These are phyloP conservation scores for Muntiacus reevesi DNA, from an alignment of 2,113 vertebrate species.

Conservation along the genomic window DNA sequence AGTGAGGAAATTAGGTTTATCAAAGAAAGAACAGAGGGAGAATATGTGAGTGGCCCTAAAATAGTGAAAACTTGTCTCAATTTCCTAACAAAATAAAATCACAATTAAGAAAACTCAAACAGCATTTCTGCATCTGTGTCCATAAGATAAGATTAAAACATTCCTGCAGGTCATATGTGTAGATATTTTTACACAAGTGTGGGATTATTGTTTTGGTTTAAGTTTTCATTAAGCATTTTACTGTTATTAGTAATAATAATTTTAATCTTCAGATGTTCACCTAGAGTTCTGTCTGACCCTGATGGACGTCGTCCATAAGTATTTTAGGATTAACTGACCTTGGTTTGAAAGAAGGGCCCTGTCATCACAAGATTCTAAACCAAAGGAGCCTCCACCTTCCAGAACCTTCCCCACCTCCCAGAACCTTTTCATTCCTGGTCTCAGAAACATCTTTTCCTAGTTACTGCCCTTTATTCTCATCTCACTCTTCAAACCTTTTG, in stretches of 20 bases:
- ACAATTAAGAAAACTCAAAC: background rate
- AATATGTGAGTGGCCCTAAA: background rate
- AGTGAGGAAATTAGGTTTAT: fast-evolving
- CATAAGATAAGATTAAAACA: background rate
- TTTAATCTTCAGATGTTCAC: fast-evolving
- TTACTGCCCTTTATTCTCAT: no score
- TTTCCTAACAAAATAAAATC: background rate
- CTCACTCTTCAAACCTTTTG: background rate
- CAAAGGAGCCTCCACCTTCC: background rate
- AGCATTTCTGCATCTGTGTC: background rate
- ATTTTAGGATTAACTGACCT: background rate
- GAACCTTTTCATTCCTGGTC: background rate
- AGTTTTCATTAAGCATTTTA: background rate
- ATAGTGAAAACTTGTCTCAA: background rate
- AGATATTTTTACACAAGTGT: no score
- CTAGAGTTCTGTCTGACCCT: background rate
- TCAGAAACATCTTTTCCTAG: background rate
- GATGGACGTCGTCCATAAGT: fast-evolving
- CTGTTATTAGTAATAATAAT: background rate
- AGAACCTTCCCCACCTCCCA: background rate
- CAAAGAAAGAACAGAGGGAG: background rate
- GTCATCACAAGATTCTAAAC: fast-evolving
- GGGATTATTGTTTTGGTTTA: background rate
- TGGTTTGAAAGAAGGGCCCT: background rate
- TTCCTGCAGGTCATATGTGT: fast-evolving